Conservation (phyloP, 2,888 invertebrate species). For the Agrochola lychnidis region DNA sequence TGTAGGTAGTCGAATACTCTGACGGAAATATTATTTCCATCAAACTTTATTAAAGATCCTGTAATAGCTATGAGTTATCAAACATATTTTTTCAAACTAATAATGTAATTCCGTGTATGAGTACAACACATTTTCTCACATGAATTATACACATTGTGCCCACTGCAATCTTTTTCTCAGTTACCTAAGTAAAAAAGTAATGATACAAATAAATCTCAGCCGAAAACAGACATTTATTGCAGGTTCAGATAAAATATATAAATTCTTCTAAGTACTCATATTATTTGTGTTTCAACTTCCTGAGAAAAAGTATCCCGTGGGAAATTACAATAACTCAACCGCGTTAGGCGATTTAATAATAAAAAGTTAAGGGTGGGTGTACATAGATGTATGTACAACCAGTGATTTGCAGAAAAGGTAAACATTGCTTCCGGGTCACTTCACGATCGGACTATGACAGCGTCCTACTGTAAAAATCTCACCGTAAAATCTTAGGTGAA, state of each 20-base stretch:
- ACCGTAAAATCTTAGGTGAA: neutral
- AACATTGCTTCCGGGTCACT: neutral
- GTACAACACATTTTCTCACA: neutral
- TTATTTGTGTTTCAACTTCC: conserved; percentile 40
- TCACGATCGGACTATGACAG: neutral
- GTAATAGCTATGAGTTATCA: neutral
- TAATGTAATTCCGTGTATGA: neutral
- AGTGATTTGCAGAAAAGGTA: neutral
- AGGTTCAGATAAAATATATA: conserved; percentile 27
- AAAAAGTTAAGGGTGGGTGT: conserved; percentile 15
- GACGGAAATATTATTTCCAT: neutral
- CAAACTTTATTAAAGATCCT: no score
- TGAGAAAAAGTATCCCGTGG: conserved; percentile 53
- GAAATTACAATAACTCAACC: conserved; percentile 63
- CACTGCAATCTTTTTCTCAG: neutral
- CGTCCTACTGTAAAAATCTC: neutral
- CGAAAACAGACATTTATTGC: neutral
- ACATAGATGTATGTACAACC: conserved; percentile 1
- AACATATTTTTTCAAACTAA: neutral
- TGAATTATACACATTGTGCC: neutral
- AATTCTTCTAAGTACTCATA: conserved; percentile 35
- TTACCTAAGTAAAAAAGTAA: neutral
- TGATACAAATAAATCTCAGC: neutral
- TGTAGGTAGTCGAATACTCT: neutral
- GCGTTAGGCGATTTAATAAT: conserved; percentile 50